These are phyloP conservation scores for Odocoileus hemionus DNA, from an alignment of 2,113 vertebrate species.

Conservation along the genomic window DNA sequence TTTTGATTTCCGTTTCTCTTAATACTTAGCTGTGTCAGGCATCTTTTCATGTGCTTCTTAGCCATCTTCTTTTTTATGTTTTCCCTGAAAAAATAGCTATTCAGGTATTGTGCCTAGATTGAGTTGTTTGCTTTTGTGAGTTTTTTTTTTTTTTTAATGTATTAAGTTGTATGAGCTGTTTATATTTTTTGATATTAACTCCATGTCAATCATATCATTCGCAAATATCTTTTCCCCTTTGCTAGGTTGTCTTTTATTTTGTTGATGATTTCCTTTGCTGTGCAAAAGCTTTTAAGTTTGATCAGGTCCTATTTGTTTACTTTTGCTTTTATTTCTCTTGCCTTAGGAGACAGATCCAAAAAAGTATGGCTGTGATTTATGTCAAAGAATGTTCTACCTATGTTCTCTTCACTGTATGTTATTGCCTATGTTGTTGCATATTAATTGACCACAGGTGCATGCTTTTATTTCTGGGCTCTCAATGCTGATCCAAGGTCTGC, in stretches of 20 bases:
- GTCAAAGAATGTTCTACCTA: not conserved
- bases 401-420: not conserved
- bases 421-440: not conserved
- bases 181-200: not conserved
- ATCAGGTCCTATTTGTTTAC: not conserved
- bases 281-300: not conserved
- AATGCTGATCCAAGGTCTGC: not conserved
- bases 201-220: not conserved
- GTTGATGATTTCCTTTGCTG: not conserved
- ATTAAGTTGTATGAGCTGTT: not conserved
- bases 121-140: not conserved
- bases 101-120: not conserved
- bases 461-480: not conserved
- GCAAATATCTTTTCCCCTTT: not conserved
- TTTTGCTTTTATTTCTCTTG: not conserved
- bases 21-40: not conserved
- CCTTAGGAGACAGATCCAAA: not conserved
- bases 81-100: not conserved
- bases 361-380: not conserved
- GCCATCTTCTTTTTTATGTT: not conserved
- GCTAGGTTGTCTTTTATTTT: not conserved
- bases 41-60: not conserved
- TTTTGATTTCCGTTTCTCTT: not conserved
- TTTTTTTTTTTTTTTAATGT: not conserved
- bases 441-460: not conserved